These are phyloP conservation scores for Sphaeramia orbicularis DNA, from an alignment of 2,797 vertebrate species.

Conservation along the genomic window DNA sequence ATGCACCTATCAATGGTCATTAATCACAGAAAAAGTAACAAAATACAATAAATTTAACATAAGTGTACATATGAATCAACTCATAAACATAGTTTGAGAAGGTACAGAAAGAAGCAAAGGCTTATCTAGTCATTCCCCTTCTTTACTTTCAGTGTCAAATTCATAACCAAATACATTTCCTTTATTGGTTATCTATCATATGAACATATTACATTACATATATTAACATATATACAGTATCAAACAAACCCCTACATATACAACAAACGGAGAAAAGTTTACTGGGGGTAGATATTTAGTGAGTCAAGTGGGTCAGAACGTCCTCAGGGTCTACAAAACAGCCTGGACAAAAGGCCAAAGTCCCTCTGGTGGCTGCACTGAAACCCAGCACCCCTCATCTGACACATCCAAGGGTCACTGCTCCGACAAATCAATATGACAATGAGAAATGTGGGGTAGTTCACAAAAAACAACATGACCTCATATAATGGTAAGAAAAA, in stretches of 20 bases:
- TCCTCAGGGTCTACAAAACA: conserved; percentile 7
- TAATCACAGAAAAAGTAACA: too few species aligned
- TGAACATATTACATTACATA: too few species aligned
- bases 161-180: too few species aligned
- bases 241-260: background rate
- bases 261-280: background rate
- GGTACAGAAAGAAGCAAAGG: too few species aligned
- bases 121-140: too few species aligned
- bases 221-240: too few species aligned
- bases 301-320: background rate
- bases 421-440: background rate
- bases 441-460: conserved; percentile 2
- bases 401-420: conserved; percentile 32
- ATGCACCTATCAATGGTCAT: too few species aligned
- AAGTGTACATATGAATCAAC: too few species aligned
- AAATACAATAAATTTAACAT: too few species aligned
- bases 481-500: background rate
- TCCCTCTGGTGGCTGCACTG: conserved; percentile 47
- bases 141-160: too few species aligned
- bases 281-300: background rate
- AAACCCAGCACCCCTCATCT: conserved; percentile 23
- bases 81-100: too few species aligned
- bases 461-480: conserved; percentile 10
- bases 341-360: conserved; percentile 46
- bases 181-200: too few species aligned